phyloP scores from a whole-genome alignment of 2,113 vertebrate species.

The Porphyrio hochstetteri region DNA sequence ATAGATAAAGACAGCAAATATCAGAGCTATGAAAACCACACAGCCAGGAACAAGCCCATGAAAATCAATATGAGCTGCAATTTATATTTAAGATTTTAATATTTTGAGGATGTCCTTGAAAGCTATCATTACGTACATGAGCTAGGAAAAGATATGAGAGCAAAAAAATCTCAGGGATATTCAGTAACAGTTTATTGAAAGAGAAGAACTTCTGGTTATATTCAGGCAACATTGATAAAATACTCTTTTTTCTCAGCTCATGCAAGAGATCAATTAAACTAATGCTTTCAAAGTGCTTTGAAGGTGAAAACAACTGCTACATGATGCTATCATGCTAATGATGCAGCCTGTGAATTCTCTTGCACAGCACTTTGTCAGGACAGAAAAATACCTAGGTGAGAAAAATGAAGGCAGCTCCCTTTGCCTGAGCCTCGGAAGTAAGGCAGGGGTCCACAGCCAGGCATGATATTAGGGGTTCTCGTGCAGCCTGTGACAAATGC shows the following conservation, averaged over 20 bases:
- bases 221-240: not conserved
- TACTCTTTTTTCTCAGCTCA: not conserved
- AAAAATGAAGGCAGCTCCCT: not conserved
- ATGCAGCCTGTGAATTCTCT: not conserved
- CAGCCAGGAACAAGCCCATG: not conserved
- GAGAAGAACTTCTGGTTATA: not conserved
- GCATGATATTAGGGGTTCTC: not conserved
- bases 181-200: not conserved
- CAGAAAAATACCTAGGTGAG: not conserved
- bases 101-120: not conserved
- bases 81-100: not conserved
- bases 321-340: not conserved
- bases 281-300: not conserved
- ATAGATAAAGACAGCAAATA: not conserved
- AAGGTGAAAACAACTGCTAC: not conserved
- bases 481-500: rapidly evolving
- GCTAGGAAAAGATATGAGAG: not conserved
- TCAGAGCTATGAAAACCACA: not conserved
- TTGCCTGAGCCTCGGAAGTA: rapidly evolving
- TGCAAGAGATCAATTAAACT: not conserved
- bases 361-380: not conserved
- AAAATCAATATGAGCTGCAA: not conserved
- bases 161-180: not conserved
- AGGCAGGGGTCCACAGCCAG: not conserved
- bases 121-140: not conserved